phyloP scores from a whole-genome alignment of 1,140 invertebrate species.

The Thaumetopoea pityocampa region DNA sequence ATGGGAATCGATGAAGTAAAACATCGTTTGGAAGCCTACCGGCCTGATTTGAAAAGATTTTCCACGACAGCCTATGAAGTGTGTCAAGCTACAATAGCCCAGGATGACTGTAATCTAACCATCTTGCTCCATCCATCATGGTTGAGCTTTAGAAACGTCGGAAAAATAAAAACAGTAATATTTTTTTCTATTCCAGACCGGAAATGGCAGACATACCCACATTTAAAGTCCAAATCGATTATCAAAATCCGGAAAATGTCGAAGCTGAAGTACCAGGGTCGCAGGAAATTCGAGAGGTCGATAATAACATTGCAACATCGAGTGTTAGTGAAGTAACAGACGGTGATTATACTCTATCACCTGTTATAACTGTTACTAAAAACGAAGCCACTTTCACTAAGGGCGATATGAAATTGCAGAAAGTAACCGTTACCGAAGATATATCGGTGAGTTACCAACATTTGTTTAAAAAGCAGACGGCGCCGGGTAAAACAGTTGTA shows the following conservation, averaged over 20 bases:
- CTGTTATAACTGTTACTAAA: slow-evolving; percentile 50
- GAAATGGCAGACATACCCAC: slow-evolving; percentile 1
- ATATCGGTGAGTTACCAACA: slow-evolving; percentile 60
- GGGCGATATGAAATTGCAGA: slow-evolving; percentile 49
- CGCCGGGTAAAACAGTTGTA: slow-evolving; percentile 46
- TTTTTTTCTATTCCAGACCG: neutral
- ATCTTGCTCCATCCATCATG: no score
- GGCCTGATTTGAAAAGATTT: no score
- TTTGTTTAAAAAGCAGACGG: slow-evolving; percentile 52
- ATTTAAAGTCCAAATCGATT: slow-evolving; percentile 7
- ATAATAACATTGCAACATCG: slow-evolving; percentile 7
- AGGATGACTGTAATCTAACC: no score
- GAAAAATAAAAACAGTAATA: neutral
- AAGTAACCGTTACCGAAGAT: slow-evolving; percentile 49
- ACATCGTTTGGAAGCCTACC: no score
- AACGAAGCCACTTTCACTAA: slow-evolving; percentile 47
- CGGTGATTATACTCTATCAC: slow-evolving; percentile 30
- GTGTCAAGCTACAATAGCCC: no score
- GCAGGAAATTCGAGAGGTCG: slow-evolving; percentile 31
- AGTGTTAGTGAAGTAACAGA: slow-evolving; percentile 1
- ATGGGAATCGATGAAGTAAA: no score
- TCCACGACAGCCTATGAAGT: no score
- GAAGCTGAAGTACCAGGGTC: slow-evolving; percentile 39
- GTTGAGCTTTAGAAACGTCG: no score
- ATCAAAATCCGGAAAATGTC: slow-evolving; percentile 20